Percentiles rank a stretch among this genome's conserved stretches.
These are phyloP conservation scores for Aethina tumida DNA, from an alignment of 1,140 invertebrate genomes.

Conservation along the genomic window DNA sequence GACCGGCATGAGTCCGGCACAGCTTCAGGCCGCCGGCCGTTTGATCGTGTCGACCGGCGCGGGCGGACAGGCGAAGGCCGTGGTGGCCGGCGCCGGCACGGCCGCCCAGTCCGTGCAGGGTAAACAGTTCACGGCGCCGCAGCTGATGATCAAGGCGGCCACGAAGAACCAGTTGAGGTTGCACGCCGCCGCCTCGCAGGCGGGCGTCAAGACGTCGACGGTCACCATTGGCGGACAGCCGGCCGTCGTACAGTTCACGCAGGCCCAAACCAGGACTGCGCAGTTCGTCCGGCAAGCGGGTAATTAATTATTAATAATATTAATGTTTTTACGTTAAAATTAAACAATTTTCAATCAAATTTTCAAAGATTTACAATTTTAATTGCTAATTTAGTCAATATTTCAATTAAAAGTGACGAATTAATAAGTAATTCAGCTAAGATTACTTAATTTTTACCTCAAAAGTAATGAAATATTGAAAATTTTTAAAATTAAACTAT, in stretches of 20 bases:
- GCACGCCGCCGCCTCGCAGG: constrained; percentile 36
- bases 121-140: constrained; percentile 40
- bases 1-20: constrained; percentile 36
- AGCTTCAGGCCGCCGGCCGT: constrained; percentile 40
- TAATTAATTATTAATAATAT: constrained; percentile 10
- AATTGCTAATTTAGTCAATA: too few species aligned
- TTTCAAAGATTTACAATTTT: too few species aligned
- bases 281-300: constrained; percentile 33
- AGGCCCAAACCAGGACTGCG: constrained; percentile 30
- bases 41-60: constrained; percentile 36
- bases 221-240: constrained; percentile 31
- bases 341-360: too few species aligned
- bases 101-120: constrained; percentile 35
- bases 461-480: too few species aligned
- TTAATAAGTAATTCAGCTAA: too few species aligned
- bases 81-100: constrained; percentile 37
- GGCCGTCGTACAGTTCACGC: constrained; percentile 33
- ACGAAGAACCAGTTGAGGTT: constrained; percentile 35
- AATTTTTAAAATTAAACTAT: too few species aligned
- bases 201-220: constrained; percentile 31
- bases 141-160: constrained; percentile 37
- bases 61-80: constrained; percentile 26
- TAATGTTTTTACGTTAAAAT: constrained; percentile 1
- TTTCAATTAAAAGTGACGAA: too few species aligned
- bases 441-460: too few species aligned